A percentile compares a stretch with the other conserved stretches of the same genome.
Evolutionary conservation across 2,888 invertebrate genomes (phyloP).

Genomic region (Sepioteuthis lessoniana): DNA sequence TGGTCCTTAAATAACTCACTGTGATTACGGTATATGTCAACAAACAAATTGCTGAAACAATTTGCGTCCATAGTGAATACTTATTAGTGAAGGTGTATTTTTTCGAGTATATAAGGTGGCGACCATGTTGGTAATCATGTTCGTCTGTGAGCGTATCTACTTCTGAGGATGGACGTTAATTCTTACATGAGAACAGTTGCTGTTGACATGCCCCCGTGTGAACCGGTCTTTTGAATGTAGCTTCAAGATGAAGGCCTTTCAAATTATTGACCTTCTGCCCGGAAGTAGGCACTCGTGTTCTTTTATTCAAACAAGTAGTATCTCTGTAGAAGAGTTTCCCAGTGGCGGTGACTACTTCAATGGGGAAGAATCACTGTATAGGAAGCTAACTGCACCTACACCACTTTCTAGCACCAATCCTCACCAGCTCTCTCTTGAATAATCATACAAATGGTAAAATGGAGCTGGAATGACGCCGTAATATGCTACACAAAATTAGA

Average conservation of each 20-base stretch:
- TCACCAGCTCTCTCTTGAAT: neutral
- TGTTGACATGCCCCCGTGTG: neutral
- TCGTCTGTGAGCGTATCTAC: neutral
- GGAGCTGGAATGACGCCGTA: neutral
- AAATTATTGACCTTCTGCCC: neutral
- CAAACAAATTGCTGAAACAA: neutral
- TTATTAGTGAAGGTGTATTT: neutral
- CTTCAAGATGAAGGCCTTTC: conserved; percentile 2
- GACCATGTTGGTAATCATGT: neutral
- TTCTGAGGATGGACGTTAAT: neutral
- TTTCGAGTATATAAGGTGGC: no score
- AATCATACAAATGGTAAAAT: neutral
- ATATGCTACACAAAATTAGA: neutral
- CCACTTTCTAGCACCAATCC: neutral
- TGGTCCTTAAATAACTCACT: neutral
- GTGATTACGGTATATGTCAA: neutral
- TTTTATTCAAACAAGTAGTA: neutral
- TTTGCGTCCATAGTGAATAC: neutral
- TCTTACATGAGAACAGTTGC: neutral
- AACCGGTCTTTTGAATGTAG: neutral
- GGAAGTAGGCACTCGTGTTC: conserved; percentile 6
- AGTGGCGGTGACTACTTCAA: neutral
- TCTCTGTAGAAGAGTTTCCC: no score
- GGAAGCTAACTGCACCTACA: neutral
- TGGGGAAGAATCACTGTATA: neutral